phyloP scores from a whole-genome alignment of 2,113 vertebrate species.

The Callionymus lyra region DNA sequence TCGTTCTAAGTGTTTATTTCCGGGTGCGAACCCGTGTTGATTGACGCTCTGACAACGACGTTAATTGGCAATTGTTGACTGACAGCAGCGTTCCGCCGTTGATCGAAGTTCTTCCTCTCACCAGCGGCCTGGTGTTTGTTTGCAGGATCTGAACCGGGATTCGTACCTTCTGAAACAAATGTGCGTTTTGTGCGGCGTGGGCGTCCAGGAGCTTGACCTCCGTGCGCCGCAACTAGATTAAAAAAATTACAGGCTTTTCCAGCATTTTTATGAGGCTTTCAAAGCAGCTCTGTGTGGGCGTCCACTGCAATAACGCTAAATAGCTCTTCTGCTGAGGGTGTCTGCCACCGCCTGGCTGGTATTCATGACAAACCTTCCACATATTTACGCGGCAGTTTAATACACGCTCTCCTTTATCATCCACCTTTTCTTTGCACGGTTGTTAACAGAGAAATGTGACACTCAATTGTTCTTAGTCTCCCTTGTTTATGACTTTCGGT shows the following conservation, averaged over 20 bases:
- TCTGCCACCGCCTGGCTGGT: no score
- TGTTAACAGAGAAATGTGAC: no score
- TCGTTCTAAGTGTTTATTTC: constrained; percentile 57
- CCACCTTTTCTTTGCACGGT: no score
- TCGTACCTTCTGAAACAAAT: constrained; percentile 13
- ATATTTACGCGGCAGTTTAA: no score
- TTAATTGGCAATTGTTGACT: constrained; percentile 57
- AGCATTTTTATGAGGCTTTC: constrained; percentile 30
- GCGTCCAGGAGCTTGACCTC: constrained; percentile 18
- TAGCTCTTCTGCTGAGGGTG: no score
- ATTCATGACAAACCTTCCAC: no score
- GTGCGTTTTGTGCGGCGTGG: constrained; percentile 21
- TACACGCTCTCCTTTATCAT: no score
- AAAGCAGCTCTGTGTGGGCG: not conserved
- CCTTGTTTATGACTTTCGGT: no score
- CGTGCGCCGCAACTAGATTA: constrained; percentile 13
- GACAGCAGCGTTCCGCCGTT: constrained; percentile 37
- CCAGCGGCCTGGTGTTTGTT: constrained; percentile 12
- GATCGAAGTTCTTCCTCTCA: constrained; percentile 28
- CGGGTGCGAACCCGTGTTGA: constrained; percentile 51
- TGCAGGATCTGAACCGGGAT: constrained; percentile 1
- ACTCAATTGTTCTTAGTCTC: no score
- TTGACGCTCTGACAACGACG: constrained; percentile 57
- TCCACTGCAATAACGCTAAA: no score
- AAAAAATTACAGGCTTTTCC: constrained; percentile 27